Base-by-base conservation (phyloP, 2,888 invertebrate genomes). In the Subacronicta megacephala region DNA sequence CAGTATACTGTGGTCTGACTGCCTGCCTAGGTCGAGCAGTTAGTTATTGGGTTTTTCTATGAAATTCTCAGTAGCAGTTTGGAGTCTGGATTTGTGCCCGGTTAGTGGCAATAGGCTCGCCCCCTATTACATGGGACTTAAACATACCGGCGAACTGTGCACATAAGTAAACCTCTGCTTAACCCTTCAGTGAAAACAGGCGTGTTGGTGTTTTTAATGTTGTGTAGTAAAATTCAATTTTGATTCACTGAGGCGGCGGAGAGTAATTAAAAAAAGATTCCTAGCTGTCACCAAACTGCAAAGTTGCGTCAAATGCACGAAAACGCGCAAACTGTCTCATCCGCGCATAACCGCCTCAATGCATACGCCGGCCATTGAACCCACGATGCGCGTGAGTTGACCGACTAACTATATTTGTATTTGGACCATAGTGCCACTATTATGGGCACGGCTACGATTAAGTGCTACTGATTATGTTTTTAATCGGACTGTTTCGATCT, bases 401-500 rank as follows among this genome's bases (percentile, higher is more conserved):
- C 67, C 74, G 70, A 75, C 71, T 71, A 55, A 64, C 71, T 73
- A 71, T 73, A 69, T 69, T 62, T 49, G 71, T 68, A 68, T 69
- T 52, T 64, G 64, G 67, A 64, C 60, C 67, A 73, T 61, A 57
- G 56, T 49, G 50, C 41, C 56, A 59, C 65, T 58, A 45, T 59
- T 67, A 71, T 73, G 61, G 64, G 56, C 44, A 56, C 38, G 54
- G 42, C 35, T 44, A 33, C 45, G 63, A 67, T 70, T 67, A 62
- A 64, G 65, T 62, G 69, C 52, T 43, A 3, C 38, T 56, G 69
- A 71, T 70, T 72, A 60, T n/a, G 44, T 5, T 49, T 63, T 17
- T 38, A 56, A 70, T 57, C 66, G 7, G 23, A 20, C 16, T 23
- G n/a, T 18, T 23, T 46, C n/a, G n/a, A 52, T 52, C 33, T 56